Conservation (phyloP, 2,888 invertebrate species). For the Stomorhina lunata region DNA sequence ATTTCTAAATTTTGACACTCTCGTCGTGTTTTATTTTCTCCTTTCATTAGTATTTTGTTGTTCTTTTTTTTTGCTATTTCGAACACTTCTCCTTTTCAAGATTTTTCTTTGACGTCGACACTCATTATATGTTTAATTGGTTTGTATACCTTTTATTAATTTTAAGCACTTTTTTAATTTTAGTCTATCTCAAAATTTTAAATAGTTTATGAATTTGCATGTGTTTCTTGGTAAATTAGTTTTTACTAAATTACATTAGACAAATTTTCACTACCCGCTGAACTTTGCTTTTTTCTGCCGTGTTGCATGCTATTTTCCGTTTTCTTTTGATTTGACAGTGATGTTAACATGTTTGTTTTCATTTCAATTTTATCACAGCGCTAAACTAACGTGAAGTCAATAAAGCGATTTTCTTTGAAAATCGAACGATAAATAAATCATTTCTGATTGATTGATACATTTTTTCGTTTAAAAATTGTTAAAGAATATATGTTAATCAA, state of each 20-base stretch:
- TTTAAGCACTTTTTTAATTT: neutral
- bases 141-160: conserved; percentile 40
- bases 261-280: conserved; percentile 47
- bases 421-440: too few relatives aligned
- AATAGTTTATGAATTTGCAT: neutral
- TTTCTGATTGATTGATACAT: too few relatives aligned
- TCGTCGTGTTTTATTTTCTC: conserved; percentile 17
- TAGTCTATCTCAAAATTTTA: neutral
- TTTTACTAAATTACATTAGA: conserved; percentile 23
- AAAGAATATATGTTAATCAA: too few relatives aligned
- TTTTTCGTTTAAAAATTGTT: too few relatives aligned
- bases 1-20: conserved; percentile 50
- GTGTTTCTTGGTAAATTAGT: neutral
- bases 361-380: too few relatives aligned
- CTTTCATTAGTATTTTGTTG: conserved; percentile 25
- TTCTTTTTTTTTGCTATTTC: conserved; percentile 29
- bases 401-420: too few relatives aligned
- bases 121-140: conserved; percentile 25
- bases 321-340: conserved; percentile 4
- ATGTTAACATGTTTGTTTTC: too few relatives aligned
- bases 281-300: conserved; percentile 57
- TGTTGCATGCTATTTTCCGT: conserved; percentile 58
- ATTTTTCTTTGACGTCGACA: conserved; percentile 58
- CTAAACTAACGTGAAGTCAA: too few relatives aligned
- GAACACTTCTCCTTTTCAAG: conserved; percentile 9